Base-by-base conservation (phyloP, 2,888 invertebrate genomes). In the Drosophila borborema region DNA sequence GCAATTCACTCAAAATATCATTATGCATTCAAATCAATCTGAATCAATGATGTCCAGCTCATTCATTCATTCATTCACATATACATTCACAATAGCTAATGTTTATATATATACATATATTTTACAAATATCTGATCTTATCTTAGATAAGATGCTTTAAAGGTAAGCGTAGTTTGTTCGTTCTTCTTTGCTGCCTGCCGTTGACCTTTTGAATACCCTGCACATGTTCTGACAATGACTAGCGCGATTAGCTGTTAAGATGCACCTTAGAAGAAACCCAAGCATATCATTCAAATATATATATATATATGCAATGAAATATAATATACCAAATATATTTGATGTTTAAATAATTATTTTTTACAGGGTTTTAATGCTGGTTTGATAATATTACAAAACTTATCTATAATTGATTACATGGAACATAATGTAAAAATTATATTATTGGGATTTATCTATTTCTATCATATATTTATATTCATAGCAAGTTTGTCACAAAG, bases 131-230 rank as follows among this genome's bases (percentile, higher is more conserved):
- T 31, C 10, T 9, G n/a, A 40, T 45, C 16, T 28, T 28, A 28
- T 48, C 9, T 31, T 31, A 31, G 23, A 28, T 48, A 66, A 36
- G 41, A 49, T 43, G 48, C 43, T 36, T 16, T 5, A 34, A 77
- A 77, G 77, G 80, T 77, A 77, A 77, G 77, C 80, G 75, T 80
- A 77, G 64, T 40, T 45, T 48, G 34, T 54, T 34, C 8, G 18
- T 63, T 54, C 28, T 10, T 20, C 36, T 41, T 54, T 64, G 59
- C 58, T 64, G 59, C 58, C 53, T 60, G 55, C 34, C 38, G 46
- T 56, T 60, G 38, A 12, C 48, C 38, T 64, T 43, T 45, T 58
- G 36, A 46, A 53, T 64, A 20, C 36, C 43, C 49, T 64, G 78
- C 76, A 76, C 76, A 46, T 58, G 59, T 71, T 75, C 16, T 59